phyloP scores from a whole-genome alignment of 2,113 vertebrate genomes.

The Pica pica region DNA sequence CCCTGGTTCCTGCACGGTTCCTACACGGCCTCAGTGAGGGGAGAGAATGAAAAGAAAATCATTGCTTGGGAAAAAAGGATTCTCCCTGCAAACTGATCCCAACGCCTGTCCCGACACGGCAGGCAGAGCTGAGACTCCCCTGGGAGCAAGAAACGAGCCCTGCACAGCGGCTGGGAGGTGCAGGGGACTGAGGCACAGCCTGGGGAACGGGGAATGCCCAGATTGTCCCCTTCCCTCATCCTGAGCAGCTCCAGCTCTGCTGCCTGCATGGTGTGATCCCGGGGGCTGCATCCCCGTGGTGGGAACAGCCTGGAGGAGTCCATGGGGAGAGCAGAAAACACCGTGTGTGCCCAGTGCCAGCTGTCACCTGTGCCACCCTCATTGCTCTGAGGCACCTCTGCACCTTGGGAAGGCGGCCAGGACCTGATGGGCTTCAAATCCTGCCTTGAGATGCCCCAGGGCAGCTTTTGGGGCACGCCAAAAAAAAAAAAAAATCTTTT shows the following conservation, averaged over 20 bases:
- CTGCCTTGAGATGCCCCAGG: background rate
- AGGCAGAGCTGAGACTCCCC: background rate
- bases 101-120: fast-evolving
- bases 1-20: background rate
- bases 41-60: background rate
- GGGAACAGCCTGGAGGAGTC: background rate
- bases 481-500: background rate
- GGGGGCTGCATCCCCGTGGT: fast-evolving
- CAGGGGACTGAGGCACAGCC: background rate
- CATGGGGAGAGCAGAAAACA: background rate
- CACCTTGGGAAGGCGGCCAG: background rate
- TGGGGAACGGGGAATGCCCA: background rate
- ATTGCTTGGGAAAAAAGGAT: background rate
- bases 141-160: fast-evolving
- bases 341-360: fast-evolving
- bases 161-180: background rate
- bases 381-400: background rate
- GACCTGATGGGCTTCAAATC: background rate
- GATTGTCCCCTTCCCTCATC: background rate
- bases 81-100: too few species aligned
- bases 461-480: background rate
- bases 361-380: background rate
- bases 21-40: fast-evolving
- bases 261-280: fast-evolving
- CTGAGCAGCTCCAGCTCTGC: background rate